Base-by-base conservation (phyloP, 2,888 invertebrate genomes). In the Caenorhabditis japonica region DNA sequence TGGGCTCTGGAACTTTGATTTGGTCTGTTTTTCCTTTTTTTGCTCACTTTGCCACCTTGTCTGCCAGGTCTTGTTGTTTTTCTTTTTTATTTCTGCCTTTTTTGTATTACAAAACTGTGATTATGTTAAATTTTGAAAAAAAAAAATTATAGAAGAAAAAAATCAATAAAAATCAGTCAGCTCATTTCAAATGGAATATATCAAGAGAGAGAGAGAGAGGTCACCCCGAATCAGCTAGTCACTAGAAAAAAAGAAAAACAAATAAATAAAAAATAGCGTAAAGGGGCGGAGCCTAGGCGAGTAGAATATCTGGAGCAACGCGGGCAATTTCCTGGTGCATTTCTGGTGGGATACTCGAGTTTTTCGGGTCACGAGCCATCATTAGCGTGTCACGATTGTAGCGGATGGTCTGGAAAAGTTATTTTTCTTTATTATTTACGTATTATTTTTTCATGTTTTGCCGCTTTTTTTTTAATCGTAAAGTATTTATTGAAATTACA, bases 371-470 rank as follows among this genome's bases (percentile, higher is more conserved):
- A 27, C 77, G 77, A 19, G 60, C 64, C 23, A 34, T 34, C 60
- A 77, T 62, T 49, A 77, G 43, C n/a, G 19, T 34, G 12, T 71
- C 74, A 46, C 77, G 71, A 46, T 71, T 61, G 59, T 77, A 77
- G 34, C 72, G 74, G 23, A 68, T 73, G n/a, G 61, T 27, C 68
- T 68, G 68, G 27, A 68, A 68, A 47, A 4, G 33, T 10, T 27
- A 33, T 12, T 36, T 33, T 33, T 1, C n/a, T n/a, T n/a, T n/a
- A n/a, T n/a, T n/a, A n/a, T n/a, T n/a, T n/a, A n/a, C n/a, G n/a
- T n/a, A n/a, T n/a, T n/a, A n/a, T n/a, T n/a, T n/a, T n/a, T n/a
- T n/a, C n/a, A n/a, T n/a, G n/a, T n/a, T n/a, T n/a, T n/a, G n/a
- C n/a, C n/a, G n/a, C n/a, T n/a, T n/a, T n/a, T n/a, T n/a, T n/a